Evolutionary conservation across 2,113 vertebrate genomes (phyloP).

Genomic region (Platysteira castanea): DNA sequence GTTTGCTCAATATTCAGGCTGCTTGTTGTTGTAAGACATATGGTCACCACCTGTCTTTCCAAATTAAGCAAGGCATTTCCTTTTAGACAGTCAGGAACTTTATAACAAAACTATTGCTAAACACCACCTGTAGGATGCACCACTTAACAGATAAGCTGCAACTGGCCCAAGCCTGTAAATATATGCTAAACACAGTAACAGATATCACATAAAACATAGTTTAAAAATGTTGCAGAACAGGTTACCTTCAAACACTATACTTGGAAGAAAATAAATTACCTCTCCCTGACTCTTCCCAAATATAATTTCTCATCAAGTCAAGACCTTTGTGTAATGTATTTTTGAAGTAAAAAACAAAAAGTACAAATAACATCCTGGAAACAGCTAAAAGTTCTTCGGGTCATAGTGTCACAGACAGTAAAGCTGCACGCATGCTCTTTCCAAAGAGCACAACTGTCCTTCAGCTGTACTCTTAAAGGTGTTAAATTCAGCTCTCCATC

Average conservation of each 20-base stretch:
- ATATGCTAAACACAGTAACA: not conserved
- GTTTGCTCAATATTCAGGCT: not conserved
- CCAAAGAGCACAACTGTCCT: not conserved
- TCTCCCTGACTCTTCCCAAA: not conserved
- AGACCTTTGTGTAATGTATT: not conserved
- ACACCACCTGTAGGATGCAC: not conserved
- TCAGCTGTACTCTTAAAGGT: not conserved
- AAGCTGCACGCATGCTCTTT: not conserved
- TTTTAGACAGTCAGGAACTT: not conserved
- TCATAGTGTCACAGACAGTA: not conserved
- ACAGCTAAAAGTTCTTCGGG: not conserved
- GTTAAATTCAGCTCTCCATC: not conserved
- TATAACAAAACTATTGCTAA: not conserved
- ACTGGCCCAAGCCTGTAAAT: not conserved
- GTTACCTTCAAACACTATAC: not conserved
- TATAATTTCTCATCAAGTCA: not conserved
- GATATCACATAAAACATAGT: not conserved
- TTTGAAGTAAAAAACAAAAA: not conserved
- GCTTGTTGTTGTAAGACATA: not conserved
- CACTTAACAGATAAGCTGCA: not conserved
- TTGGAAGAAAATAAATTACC: not conserved
- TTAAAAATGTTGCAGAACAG: not conserved
- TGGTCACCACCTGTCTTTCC: not conserved
- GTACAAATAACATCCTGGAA: not conserved
- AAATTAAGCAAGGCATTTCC: not conserved